Evolutionary conservation across 2,797 vertebrate species (phyloP).

Genomic region (Galago senegalensis): DNA sequence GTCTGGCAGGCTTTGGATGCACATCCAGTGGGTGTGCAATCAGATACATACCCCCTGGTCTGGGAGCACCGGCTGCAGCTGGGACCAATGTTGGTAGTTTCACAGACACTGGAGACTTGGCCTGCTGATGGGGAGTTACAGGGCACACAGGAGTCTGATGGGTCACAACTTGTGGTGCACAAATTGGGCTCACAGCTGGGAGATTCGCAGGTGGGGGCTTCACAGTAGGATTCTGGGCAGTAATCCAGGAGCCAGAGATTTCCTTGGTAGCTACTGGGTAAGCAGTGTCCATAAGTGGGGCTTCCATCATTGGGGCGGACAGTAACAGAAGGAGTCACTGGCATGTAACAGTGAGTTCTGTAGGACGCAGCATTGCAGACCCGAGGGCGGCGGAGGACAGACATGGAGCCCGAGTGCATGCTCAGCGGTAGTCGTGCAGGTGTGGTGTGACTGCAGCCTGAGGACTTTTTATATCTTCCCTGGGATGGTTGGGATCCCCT

Average conservation of each 20-base stretch:
- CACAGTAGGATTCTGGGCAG: constrained; percentile 23
- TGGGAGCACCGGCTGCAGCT: neutral
- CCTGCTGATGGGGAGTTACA: neutral
- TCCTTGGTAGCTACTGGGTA: constrained; percentile 77
- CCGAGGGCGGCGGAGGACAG: constrained; percentile 21
- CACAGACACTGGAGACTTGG: neutral
- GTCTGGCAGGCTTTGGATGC: constrained; percentile 52
- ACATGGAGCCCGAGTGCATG: constrained; percentile 10
- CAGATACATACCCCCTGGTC: constrained; percentile 61
- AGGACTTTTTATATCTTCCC: constrained; percentile 70
- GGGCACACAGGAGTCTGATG: neutral
- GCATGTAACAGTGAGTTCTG: constrained; percentile 45
- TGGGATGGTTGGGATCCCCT: neutral
- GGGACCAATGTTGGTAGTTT: neutral
- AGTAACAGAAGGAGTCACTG: neutral
- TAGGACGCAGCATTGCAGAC: neutral
- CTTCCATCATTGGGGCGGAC: constrained; percentile 37
- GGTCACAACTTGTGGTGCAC: neutral
- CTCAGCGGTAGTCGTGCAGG: neutral
- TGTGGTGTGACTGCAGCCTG: neutral
- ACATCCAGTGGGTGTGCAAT: accelerated
- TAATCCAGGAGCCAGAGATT: constrained; percentile 78
- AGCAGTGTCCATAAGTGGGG: constrained; percentile 22
- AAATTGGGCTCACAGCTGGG: constrained; percentile 35
- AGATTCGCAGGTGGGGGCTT: neutral